Evolutionary conservation across 2,888 invertebrate genomes (phyloP).

Genomic region (Oscheius sp.): DNA sequence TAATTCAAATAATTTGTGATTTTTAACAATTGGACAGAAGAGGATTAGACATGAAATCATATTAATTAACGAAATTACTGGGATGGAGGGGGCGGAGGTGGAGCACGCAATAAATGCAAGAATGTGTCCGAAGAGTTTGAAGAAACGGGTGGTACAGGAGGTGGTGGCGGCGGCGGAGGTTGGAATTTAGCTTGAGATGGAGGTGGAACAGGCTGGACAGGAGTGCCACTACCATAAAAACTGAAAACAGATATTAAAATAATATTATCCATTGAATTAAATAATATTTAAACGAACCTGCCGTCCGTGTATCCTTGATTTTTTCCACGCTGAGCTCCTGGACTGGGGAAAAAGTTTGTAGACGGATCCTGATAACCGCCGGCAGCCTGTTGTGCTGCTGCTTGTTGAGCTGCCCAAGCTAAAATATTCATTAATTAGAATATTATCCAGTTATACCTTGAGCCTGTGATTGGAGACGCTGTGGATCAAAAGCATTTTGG

Average conservation of each 20-base stretch:
- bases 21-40: not conserved
- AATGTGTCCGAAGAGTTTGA: not conserved
- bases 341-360: constrained; percentile 15
- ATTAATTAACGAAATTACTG: not conserved
- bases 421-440: not conserved
- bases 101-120: constrained; percentile 2
- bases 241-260: constrained; percentile 30
- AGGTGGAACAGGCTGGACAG: constrained; percentile 61
- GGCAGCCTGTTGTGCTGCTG: constrained; percentile 7
- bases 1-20: not conserved
- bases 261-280: not conserved
- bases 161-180: constrained; percentile 61
- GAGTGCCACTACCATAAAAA: constrained; percentile 47
- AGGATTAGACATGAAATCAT: not conserved
- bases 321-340: constrained; percentile 32
- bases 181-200: constrained; percentile 48
- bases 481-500: constrained; percentile 25
- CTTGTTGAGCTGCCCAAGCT: constrained; percentile 26
- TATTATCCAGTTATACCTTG: not conserved
- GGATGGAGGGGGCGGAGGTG: constrained; percentile 1
- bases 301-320: constrained; percentile 1
- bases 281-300: constrained; percentile 9
- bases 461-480: constrained; percentile 17
- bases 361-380: constrained; percentile 11
- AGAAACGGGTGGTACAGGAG: constrained; percentile 5